Evolutionary conservation across 2,888 invertebrate species (phyloP), one percentile per base, ranked within the genome.

Genomic region (Hypomecis punctinalis): DNA sequence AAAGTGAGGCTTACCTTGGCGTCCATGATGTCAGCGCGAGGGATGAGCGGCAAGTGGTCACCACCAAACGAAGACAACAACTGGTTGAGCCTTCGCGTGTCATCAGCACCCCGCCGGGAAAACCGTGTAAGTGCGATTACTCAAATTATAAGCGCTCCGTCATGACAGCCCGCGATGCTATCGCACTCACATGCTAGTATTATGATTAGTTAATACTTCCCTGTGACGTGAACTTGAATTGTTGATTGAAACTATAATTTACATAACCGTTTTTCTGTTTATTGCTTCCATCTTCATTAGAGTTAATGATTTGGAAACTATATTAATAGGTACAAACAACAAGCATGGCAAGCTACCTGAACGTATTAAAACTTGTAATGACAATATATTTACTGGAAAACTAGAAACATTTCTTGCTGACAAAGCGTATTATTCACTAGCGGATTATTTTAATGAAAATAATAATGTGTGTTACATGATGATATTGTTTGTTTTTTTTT

Each of bases 21-120:
- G 76, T 89, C 90, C 90, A 90, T 90, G 74, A 69, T 81, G 76
- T 66, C 53, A 63, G 61, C 61, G 42, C 68, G 61, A 61, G 54
- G 60, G 58, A 62, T 60, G 43, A 67, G 36, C 64, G 61, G 67
- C 73, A 73, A 69, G 69, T 68, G 80, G 70, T 66, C 81, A 75
- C 79, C 75, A 71, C 72, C 79, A 80, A 68, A 72, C 67, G 71
- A 72, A 69, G 74, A 70, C 76, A 79, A 69, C 79, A 78, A 85
- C 84, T 85, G 81, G 78, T 78, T 75, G 69, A 71, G 71, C 66
- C 72, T 73, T 80, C 70, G 81, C 81, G 79, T 81, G 81, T 71
- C 66, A 55, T 61, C 66, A 65, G 61, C 56, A 73, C 75, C 78
- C 79, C 67, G 58, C 58, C 70, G 81, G 81, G 77, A 81, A 76